These are phyloP conservation scores for Cossypha dichroa DNA, from an alignment of 2,797 vertebrate genomes.

Conservation along the genomic window DNA sequence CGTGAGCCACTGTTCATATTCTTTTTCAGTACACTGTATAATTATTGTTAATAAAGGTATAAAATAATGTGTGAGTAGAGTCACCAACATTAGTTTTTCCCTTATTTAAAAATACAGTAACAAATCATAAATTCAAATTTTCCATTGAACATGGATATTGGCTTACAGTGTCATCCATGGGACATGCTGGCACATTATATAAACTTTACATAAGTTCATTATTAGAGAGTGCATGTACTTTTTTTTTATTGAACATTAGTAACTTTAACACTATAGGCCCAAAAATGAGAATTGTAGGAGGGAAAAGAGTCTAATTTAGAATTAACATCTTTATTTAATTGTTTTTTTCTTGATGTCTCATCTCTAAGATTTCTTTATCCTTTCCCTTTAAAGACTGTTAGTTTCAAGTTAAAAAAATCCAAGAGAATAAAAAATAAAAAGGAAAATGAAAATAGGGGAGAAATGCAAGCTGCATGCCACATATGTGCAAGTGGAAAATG, in stretches of 20 bases:
- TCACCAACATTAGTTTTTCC: not conserved
- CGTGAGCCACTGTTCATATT: not conserved
- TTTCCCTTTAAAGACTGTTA: not conserved
- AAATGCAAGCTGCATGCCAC: not conserved
- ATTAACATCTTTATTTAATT: not conserved
- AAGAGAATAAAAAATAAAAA: not conserved
- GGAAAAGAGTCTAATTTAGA: not conserved
- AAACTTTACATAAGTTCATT: not conserved
- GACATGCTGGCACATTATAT: not conserved
- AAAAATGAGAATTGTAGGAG: not conserved
- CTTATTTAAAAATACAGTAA: not conserved
- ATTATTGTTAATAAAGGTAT: not conserved
- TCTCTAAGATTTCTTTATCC: not conserved
- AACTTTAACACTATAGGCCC: not conserved
- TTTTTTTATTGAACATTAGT: not conserved
- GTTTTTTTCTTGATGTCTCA: not conserved
- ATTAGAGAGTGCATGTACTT: not conserved
- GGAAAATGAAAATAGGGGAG: rapidly evolving
- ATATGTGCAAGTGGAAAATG: rapidly evolving
- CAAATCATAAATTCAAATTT: not conserved
- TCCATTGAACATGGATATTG: not conserved
- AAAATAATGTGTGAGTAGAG: not conserved
- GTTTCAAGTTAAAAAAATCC: not conserved
- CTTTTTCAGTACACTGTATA: not conserved
- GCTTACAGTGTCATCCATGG: not conserved